phyloP scores from a whole-genome alignment of 2,888 invertebrate genomes.

The Xylophagus ater region DNA sequence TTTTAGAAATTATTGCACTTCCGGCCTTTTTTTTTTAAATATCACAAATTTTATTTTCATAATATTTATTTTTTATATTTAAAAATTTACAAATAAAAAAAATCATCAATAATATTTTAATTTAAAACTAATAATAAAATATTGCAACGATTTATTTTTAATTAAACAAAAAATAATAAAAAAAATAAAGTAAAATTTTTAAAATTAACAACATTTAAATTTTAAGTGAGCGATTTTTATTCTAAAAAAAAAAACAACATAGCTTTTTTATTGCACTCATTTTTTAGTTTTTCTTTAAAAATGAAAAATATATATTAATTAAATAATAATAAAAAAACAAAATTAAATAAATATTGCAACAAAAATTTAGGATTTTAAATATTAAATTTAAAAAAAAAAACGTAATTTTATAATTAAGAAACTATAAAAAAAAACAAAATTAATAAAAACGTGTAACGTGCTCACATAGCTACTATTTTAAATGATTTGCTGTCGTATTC shows the following conservation, averaged over 20 bases:
- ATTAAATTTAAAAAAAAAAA: neutral
- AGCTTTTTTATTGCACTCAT: no score
- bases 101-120: no score
- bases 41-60: slow-evolving; percentile 15
- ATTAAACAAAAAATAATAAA: neutral
- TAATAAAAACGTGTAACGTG: no score
- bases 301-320: slow-evolving; percentile 1
- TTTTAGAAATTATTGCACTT: slow-evolving; percentile 18
- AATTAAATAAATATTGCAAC: slow-evolving; percentile 6
- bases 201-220: no score
- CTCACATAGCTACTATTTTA: no score
- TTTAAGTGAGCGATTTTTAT: no score
- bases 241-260: no score
- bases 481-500: no score
- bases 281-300: no score
- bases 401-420: neutral
- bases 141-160: no score
- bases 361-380: slow-evolving; percentile 4
- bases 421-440: neutral
- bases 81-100: no score
- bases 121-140: no score
- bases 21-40: slow-evolving; percentile 17
- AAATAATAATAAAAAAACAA: neutral
- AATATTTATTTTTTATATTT: neutral
- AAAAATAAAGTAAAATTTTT: neutral